These are phyloP conservation scores for Burhinus oedicnemus DNA, from an alignment of 2,113 vertebrate genomes.

Conservation along the genomic window DNA sequence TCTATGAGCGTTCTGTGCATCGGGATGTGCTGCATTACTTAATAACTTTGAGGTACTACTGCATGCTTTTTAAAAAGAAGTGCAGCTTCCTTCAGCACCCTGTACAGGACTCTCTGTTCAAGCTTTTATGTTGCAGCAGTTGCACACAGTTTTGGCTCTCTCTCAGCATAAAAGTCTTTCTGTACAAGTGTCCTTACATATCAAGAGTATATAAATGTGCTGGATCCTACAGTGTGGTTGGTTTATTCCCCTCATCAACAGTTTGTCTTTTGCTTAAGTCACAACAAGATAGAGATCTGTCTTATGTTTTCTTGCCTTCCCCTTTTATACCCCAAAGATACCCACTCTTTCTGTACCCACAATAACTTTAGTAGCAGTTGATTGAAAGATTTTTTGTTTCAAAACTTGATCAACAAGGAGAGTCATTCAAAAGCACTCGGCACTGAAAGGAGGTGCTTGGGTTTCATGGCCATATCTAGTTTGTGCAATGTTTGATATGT, in stretches of 20 bases:
- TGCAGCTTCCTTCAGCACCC: not conserved
- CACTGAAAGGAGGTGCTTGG: not conserved
- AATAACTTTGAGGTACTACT: not conserved
- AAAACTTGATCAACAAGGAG: not conserved
- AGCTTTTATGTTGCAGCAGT: not conserved
- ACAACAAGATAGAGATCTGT: not conserved
- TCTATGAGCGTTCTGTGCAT: not conserved
- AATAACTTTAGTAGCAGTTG: not conserved
- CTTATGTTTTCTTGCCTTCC: not conserved
- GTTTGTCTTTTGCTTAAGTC: not conserved
- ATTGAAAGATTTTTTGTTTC: not conserved
- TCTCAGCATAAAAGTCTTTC: not conserved
- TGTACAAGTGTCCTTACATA: not conserved
- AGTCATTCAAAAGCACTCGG: not conserved
- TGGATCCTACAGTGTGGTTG: not conserved
- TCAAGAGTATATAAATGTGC: not conserved
- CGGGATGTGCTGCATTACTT: not conserved
- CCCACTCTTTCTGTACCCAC: not conserved
- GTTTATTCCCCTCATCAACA: not conserved
- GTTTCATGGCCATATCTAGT: not conserved
- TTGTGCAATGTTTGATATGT: not conserved
- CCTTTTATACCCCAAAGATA: not conserved
- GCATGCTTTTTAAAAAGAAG: not conserved
- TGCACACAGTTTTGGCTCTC: not conserved
- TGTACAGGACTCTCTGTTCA: not conserved